Percentiles rank a stretch among this genome's conserved stretches.
These are phyloP conservation scores for Solea senegalensis DNA, from an alignment of 2,113 vertebrate species.

Conservation along the genomic window DNA sequence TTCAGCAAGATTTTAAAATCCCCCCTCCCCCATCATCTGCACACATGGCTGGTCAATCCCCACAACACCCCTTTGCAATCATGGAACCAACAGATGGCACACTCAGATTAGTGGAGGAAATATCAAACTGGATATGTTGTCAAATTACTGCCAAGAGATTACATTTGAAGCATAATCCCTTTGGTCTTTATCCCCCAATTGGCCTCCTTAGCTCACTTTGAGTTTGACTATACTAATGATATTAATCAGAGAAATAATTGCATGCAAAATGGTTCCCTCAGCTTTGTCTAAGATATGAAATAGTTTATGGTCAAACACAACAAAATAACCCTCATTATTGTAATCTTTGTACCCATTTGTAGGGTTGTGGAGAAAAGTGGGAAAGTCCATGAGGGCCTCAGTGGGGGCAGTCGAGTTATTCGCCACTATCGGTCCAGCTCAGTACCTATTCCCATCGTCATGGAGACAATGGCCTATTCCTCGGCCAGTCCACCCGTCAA, in stretches of 20 bases:
- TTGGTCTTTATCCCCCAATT: constrained; percentile 52
- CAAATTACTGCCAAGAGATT: constrained; percentile 70
- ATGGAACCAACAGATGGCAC: constrained; percentile 74
- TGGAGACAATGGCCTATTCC: constrained; percentile 84
- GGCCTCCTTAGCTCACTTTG: constrained; percentile 48
- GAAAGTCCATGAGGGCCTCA: constrained; percentile 78
- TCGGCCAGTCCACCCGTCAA: constrained; percentile 82
- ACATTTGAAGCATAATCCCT: constrained; percentile 67
- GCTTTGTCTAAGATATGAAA: constrained; percentile 1
- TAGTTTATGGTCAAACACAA: neutral
- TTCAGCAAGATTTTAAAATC: constrained; percentile 21
- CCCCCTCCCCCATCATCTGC: constrained; percentile 14
- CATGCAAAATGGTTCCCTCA: neutral
- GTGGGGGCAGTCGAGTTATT: constrained; percentile 72
- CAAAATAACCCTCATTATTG: constrained; percentile 50
- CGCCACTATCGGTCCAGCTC: constrained; percentile 86
- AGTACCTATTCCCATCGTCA: constrained; percentile 79
- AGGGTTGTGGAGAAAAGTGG: constrained; percentile 86
- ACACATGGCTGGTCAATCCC: constrained; percentile 15
- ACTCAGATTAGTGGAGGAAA: constrained; percentile 75
- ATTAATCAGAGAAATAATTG: constrained; percentile 17
- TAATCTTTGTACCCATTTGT: constrained; percentile 49
- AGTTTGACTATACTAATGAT: constrained; percentile 20
- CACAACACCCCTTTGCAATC: constrained; percentile 3
- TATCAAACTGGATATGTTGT: constrained; percentile 71